Base-by-base conservation (phyloP, 2,113 vertebrate species). In the Podiceps cristatus region DNA sequence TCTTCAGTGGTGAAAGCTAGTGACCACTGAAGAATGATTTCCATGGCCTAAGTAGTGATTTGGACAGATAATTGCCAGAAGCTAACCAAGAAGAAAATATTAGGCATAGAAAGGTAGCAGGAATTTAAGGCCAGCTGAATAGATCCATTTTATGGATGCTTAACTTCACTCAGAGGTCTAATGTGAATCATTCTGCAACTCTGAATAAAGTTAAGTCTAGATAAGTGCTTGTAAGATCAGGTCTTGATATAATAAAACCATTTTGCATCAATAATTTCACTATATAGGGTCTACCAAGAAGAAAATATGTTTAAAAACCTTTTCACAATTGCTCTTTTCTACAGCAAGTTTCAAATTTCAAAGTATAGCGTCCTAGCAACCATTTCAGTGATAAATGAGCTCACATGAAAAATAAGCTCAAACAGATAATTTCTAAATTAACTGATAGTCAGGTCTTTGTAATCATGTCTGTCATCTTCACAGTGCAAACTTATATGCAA, bases 271-370 rank as follows among this genome's bases (percentile, higher is more conserved):
- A 68, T 75, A 88, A 94, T 81, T 91, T 89, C 83, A 68, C 68
- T 56, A 25, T 44, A 64, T 35, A 11, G 19, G 66, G 40, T 28
- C 28, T 85, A 69, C 69, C 88, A 93, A 68, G 90, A 77, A 53
- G 35, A 82, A 93, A 96, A 72, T 68, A 56, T 3, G 9, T 66
- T 93, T 80, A 27, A 78, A 87, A 93, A 50, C 3, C 18, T 45
- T 52, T 82, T 89, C 76, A 68, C 27, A 87, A 75, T 80, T 60
- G 44, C 60, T 87, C 10, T 85, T 89, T 74, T 64, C 77, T 89
- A 20, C 16, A 76, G 13, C 53, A 84, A 89, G 83, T 88, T 88
- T 95, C 67, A 84, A 71, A 90, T 96, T 90, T 88, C 86, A 77
- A 86, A 94, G 67, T 29, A 75, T 31, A 80, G 25, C 3, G 3